Conservation (phyloP, 2,113 vertebrate species). For the Daubentonia madagascariensis region DNA sequence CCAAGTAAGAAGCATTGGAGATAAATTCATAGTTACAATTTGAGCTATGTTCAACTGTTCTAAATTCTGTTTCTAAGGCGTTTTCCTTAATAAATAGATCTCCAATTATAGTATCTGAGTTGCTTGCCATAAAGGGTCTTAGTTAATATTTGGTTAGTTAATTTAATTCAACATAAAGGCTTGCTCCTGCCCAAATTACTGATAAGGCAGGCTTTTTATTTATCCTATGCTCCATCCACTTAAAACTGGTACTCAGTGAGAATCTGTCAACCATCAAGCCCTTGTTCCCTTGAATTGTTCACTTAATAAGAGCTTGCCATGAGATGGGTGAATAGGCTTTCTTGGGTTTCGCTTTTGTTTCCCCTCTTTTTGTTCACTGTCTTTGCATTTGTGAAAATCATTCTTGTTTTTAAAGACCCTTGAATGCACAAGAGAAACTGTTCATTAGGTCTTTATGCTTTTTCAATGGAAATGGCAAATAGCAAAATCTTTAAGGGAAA, state of each 20-base stretch:
- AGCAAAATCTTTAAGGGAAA: neutral
- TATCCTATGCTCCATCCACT: neutral
- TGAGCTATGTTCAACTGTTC: neutral
- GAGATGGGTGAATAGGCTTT: neutral
- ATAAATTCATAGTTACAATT: neutral
- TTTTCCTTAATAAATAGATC: neutral
- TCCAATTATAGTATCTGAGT: neutral
- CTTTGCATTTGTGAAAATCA: constrained; percentile 3
- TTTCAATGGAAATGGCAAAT: neutral
- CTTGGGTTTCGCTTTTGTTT: neutral
- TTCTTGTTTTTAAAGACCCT: neutral
- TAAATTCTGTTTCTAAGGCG: neutral
- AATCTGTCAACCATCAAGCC: neutral
- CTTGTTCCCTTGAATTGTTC: neutral
- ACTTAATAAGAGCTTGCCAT: neutral
- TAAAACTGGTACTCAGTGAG: neutral
- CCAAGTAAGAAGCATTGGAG: neutral
- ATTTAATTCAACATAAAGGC: neutral
- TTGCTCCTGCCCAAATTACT: neutral
- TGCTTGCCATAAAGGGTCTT: neutral
- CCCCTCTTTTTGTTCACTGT: neutral
- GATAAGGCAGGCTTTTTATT: neutral
- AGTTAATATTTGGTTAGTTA: neutral
- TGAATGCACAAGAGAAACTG: constrained; percentile 17
- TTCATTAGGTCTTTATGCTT: neutral